These are phyloP conservation scores for Polypterus senegalus DNA, from an alignment of 2,113 vertebrate genomes.

Conservation along the genomic window DNA sequence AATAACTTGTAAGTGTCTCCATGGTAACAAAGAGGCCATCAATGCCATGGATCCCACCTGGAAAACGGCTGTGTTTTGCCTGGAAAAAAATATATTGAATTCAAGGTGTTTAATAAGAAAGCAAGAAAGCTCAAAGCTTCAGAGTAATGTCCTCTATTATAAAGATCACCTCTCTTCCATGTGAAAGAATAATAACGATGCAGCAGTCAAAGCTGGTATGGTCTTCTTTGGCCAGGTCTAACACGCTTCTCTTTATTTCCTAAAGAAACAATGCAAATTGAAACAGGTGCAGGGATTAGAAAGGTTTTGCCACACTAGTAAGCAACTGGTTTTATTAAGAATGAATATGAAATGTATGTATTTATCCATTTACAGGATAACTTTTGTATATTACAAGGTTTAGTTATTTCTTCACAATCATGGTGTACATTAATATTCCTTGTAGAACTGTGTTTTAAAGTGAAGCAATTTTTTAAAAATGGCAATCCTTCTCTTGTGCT, in stretches of 20 bases:
- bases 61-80: slow-evolving; percentile 77
- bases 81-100: slow-evolving; percentile 30
- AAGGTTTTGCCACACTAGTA: no score
- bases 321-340: no score
- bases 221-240: slow-evolving; percentile 47
- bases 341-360: no score
- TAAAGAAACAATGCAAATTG: slow-evolving; percentile 20
- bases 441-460: no score
- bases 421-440: no score
- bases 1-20: slow-evolving; percentile 72
- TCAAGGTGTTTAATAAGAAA: not conserved
- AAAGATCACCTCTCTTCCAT: slow-evolving; percentile 71
- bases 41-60: slow-evolving; percentile 70
- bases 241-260: slow-evolving; percentile 57
- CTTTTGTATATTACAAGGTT: no score
- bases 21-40: slow-evolving; percentile 62
- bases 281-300: no score
- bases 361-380: no score
- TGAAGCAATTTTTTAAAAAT: no score
- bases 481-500: no score
- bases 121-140: not conserved
- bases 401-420: no score
- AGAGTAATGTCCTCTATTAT: not conserved
- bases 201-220: slow-evolving; percentile 73
- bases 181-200: slow-evolving; percentile 80